These are phyloP conservation scores for Aphelenchoides avenae DNA, from an alignment of 1,140 invertebrate genomes.

Conservation along the genomic window DNA sequence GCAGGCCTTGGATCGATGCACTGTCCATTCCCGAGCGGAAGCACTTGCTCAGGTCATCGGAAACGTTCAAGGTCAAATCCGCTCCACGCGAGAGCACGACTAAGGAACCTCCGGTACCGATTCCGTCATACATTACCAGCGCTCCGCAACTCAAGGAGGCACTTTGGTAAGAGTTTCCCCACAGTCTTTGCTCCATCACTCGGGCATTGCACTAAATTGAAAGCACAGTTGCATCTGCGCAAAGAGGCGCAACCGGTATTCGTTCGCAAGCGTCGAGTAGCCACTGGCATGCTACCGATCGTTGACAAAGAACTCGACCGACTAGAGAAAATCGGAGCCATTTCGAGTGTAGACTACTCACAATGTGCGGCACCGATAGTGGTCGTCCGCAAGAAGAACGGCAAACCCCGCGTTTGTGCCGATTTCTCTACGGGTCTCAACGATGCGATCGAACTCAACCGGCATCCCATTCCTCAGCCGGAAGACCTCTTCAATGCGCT, in stretches of 20 bases:
- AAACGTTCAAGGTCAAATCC: not conserved
- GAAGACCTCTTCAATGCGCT: constrained; percentile 36
- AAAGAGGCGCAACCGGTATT: constrained; percentile 10
- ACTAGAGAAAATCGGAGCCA: constrained; percentile 7
- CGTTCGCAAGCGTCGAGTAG: no score
- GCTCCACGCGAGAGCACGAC: not conserved
- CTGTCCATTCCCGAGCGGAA: not conserved
- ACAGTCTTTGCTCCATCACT: constrained; percentile 7
- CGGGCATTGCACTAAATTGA: constrained; percentile 14
- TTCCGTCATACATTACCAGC: no score
- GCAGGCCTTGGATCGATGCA: constrained; percentile 2
- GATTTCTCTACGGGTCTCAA: constrained; percentile 54
- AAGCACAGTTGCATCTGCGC: constrained; percentile 21
- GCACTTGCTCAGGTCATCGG: not conserved
- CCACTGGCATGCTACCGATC: not conserved
- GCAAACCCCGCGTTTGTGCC: constrained; percentile 58
- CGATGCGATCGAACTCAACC: constrained; percentile 14
- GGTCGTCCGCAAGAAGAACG: constrained; percentile 58
- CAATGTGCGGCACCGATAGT: constrained; percentile 62
- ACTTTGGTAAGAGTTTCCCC: constrained; percentile 4
- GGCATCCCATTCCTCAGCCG: constrained; percentile 34
- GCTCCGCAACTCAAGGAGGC: no score
- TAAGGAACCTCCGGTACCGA: not conserved
- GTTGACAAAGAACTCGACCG: constrained; percentile 1
- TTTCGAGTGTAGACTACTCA: constrained; percentile 46